Base-by-base conservation (phyloP, 2,888 invertebrate genomes). In the Hemithea aestivaria region DNA sequence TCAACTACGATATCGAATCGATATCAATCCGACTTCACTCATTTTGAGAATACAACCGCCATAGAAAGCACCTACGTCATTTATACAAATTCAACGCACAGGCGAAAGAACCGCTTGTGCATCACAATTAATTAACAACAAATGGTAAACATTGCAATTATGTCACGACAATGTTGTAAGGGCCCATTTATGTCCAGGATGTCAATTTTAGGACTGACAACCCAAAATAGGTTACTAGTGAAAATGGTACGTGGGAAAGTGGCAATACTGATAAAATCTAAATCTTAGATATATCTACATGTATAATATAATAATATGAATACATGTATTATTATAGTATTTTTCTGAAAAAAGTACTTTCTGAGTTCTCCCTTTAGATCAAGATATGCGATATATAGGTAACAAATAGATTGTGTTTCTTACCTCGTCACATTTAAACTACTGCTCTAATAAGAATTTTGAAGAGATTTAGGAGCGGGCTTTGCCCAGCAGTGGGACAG, bases 11-110 rank as follows among this genome's bases (percentile, higher is more conserved):
- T 6, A 28, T 20, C 21, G 20, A 1, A 4, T 21, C 25, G n/a
- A 23, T 2, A 20, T 21, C 27, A 10, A 38, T 27, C 23, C 38
- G 16, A 27, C 7, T 7, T 26, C 11, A 10, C 4, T 10, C 10
- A 8, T 5, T n/a, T 26, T 42, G 69, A 77, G 76, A 80, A 80
- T 80, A 79, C 46, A 23, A 35, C 62, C 42, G 61, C 27, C n/a
- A 64, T 69, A 67, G 81, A 79, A 80, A 80, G 78, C 67, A 50
- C 36, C 48, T 24, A 41, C 50, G 43, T 51, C 49, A 46, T 53
- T 62, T 64, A 78, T 81, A 66, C 70, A 73, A 73, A 82, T 81
- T 78, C 81, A 58, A 45, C 47, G 46, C 73, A 65, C 78, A 70
- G 51, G 45, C 53, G 9, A 12, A 7, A 7, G 7, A 8, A 32